Base-by-base conservation (phyloP, 2,797 vertebrate species). In the Psittacula echo region DNA sequence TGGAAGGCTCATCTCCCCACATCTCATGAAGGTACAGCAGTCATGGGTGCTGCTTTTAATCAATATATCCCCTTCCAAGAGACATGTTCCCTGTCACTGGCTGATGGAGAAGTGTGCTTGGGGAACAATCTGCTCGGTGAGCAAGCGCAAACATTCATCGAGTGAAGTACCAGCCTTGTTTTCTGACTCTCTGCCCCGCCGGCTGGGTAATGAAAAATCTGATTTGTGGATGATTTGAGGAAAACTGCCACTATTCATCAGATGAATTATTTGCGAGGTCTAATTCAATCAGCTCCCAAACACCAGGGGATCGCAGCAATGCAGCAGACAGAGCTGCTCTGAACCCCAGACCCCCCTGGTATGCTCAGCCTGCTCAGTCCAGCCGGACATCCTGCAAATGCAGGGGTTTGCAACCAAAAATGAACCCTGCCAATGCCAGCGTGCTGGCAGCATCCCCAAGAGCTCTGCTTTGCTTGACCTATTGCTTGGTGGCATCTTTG, bases 161-260 rank as follows among this genome's bases (percentile, higher is more conserved):
- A 85, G 64, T 42, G 39, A 93, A 68, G 82, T 67, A 80, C 75
- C 75, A 85, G 78, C 42, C 82, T 89, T 79, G 66, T 93, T 89
- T 95, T 80, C 89, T 47, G 72, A 74, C 56, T 96, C 60, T 62
- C 65, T 91, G 51, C 75, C 83, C 79, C 9, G 3, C 54, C 5
- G 4, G 27, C 87, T 61, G 65, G 58, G 37, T 87, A 94, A 94
- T 89, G 84, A 96, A 94, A 96, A 94, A 91, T 83, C 80, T 91
- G 92, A 91, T 96, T 91, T 90, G 94, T 90, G 78, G 92, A 88
- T 95, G 86, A 92, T 89, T 93, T 77, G 94, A 94, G 89, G 85
- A 82, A 93, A 91, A 93, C 87, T 95, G 89, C 90, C 91, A 90
- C 94, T 92, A 87, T 96, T 96, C 95, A 90, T 94, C 91, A 94